Conservation (phyloP, 2,888 invertebrate species). For the Cephus sareptanus region DNA sequence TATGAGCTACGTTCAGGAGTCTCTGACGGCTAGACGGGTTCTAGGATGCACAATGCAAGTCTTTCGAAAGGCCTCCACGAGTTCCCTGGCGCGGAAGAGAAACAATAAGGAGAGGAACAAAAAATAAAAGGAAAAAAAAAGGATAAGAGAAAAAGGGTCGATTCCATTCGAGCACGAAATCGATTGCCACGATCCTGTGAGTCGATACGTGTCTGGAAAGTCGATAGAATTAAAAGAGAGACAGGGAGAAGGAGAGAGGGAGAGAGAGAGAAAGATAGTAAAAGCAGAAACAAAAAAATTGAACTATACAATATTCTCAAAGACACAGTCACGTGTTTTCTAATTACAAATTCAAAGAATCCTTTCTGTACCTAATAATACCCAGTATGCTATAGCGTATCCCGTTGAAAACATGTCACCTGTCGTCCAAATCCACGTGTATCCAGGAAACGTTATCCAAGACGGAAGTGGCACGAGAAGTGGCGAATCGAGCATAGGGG, state of each 20-base stretch:
- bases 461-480: too few species aligned
- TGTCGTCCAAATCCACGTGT: too few species aligned
- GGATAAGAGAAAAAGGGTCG: neutral
- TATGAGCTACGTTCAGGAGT: slow-evolving; percentile 24
- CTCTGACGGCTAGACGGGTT: neutral
- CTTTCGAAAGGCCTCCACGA: neutral
- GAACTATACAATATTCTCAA: neutral
- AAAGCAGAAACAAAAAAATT: neutral
- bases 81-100: neutral
- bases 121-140: neutral
- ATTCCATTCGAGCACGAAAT: neutral
- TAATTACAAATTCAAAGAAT: neutral
- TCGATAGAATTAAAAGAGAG: slow-evolving; percentile 10
- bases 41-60: neutral
- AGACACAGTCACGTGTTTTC: neutral
- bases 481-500: too few species aligned
- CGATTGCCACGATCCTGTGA: neutral
- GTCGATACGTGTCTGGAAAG: neutral
- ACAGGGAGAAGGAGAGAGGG: slow-evolving; percentile 7
- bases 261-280: neutral
- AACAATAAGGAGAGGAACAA: neutral
- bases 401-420: too few species aligned
- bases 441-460: too few species aligned
- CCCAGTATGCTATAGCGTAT: too few species aligned
- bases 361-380: too few species aligned